Evolutionary conservation across 2,797 vertebrate genomes (phyloP).

Genomic region (Liasis olivaceus): DNA sequence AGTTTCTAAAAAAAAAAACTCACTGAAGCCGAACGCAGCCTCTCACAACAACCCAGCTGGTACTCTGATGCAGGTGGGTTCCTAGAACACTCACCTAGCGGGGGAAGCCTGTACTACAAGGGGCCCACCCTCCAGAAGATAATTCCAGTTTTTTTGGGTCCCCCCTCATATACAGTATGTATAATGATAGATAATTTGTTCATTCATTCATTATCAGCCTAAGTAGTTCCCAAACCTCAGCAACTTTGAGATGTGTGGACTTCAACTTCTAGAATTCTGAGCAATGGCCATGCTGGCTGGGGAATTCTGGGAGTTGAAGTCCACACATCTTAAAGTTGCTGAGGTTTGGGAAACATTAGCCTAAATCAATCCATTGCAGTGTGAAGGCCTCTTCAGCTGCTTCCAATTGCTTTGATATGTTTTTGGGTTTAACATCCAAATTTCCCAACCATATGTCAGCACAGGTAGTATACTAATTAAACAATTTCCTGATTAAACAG

Average conservation of each 20-base stretch:
- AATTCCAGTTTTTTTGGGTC: too few species aligned
- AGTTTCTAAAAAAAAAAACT: too few species aligned
- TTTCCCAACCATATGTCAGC: not conserved
- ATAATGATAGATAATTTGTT: not conserved
- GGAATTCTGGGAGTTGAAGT: not conserved
- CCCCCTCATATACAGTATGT: not conserved
- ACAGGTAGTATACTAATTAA: not conserved
- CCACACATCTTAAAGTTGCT: not conserved
- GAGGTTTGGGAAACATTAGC: not conserved
- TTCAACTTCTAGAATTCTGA: not conserved
- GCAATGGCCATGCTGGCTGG: not conserved
- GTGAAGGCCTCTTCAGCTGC: not conserved
- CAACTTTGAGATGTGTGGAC: not conserved
- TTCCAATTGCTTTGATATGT: not conserved
- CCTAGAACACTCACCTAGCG: too few species aligned
- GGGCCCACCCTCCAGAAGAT: too few species aligned
- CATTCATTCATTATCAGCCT: not conserved
- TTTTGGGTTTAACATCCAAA: not conserved
- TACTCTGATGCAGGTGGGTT: too few species aligned
- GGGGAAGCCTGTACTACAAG: too few species aligned
- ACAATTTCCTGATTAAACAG: not conserved
- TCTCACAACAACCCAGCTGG: too few species aligned
- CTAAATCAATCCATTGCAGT: not conserved
- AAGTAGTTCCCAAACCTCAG: not conserved
- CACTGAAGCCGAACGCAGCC: too few species aligned